Base-by-base conservation (phyloP, 2,797 vertebrate genomes). In the Platalea minor region DNA sequence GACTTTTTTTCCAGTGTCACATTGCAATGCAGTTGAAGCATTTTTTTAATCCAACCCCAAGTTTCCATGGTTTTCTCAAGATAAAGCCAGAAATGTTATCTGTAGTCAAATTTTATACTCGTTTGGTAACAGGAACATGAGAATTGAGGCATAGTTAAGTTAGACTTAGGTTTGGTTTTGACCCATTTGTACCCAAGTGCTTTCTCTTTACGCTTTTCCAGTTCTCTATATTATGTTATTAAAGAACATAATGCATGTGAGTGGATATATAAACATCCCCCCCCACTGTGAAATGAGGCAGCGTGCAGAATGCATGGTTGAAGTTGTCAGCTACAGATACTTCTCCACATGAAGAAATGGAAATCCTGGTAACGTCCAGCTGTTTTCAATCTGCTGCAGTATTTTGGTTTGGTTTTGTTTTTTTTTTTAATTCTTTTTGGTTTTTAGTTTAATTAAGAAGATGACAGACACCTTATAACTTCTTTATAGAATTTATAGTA, bases 261-360 rank as follows among this genome's bases (percentile, higher is more conserved):
- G 75, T 95, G 76, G 23, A 15, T 95, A 65, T 93, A 85, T 96
- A 97, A 98, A 97, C 93, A 94, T 94, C 53, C 80, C 80, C 56
- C 74, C 85, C 28, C 79, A 77, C 91, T 0, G 11, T 37, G 54
- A 86, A 97, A 95, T 10, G 56, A 95, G 89, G 89, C 68, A 31
- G 91, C 67, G 4, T 79, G 64, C 83, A 61, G 94, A 91, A 97
- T 3, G 2, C 87, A 78, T 51, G 87, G 82, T 77, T 93, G 82
- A 91, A 93, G n/a, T 72, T 94, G 80, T 96, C 72, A 41, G 59
- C 74, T 94, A 72, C 68, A 91, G 69, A 69, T 33, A 51, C 75
- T 91, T 88, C 80, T 80, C 43, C 85, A 56, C 50, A 60, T 81
- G 86, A 84, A 92, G 68, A 68, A 76, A 75, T 85, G 39, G 85